These are phyloP conservation scores for Alviniconcha marisindica DNA, from an alignment of 1,140 invertebrate species.

Conservation along the genomic window DNA sequence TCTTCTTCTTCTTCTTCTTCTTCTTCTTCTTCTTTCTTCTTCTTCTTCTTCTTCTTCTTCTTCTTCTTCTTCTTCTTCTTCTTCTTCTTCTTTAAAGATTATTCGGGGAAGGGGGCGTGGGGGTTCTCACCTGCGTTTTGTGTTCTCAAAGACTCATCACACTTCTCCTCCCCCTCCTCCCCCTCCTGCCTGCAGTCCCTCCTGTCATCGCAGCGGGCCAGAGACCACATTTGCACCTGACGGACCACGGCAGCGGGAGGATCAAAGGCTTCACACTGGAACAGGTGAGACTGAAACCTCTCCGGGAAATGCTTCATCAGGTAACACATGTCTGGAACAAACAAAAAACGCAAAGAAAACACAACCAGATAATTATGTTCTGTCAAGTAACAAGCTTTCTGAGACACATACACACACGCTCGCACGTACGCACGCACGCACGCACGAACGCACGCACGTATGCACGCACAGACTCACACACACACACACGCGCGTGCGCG, in stretches of 20 bases:
- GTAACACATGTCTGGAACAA: conserved; percentile 1
- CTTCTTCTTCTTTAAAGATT: too few relatives aligned
- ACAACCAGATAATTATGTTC: neutral
- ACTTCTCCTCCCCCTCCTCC: conserved; percentile 25
- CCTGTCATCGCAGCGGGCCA: conserved; percentile 23
- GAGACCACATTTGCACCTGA: conserved; percentile 39
- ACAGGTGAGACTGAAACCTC: neutral
- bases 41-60: neutral
- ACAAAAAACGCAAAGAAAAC: neutral
- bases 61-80: too few relatives aligned
- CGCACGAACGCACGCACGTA: too few relatives aligned
- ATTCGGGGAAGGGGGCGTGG: too few relatives aligned
- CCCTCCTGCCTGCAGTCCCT: conserved; percentile 22
- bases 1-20: too few relatives aligned
- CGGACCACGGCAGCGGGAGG: neutral
- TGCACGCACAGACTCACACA: too few relatives aligned
- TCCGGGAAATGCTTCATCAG: neutral
- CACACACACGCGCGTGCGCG: neutral
- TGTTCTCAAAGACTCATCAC: neutral
- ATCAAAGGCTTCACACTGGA: conserved; percentile 12
- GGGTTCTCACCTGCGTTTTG: neutral
- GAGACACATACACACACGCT: too few relatives aligned
- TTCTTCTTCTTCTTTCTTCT: neutral
- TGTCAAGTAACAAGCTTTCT: too few relatives aligned
- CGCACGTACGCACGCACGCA: too few relatives aligned